phyloP scores from a whole-genome alignment of 2,888 invertebrate species.

The Blastobasis adustella region DNA sequence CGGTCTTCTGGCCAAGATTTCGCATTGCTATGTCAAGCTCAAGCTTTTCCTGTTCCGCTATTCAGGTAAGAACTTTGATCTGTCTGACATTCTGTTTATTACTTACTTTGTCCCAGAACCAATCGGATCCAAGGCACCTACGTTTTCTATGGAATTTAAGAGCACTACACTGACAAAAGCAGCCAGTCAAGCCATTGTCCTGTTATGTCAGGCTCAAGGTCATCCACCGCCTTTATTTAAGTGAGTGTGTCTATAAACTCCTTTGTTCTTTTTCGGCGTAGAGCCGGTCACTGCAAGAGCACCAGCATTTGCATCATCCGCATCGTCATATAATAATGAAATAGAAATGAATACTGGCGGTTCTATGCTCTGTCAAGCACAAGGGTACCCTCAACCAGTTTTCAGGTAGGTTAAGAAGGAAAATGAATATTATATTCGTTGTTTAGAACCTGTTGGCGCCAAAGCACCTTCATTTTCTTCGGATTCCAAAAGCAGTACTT shows the following conservation, averaged over 20 bases:
- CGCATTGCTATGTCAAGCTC: constrained; percentile 81
- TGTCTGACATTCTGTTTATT: constrained; percentile 21
- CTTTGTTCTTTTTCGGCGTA: constrained; percentile 35
- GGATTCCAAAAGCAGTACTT: constrained; percentile 78
- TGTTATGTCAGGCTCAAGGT: constrained; percentile 86
- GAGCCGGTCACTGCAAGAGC: constrained; percentile 69
- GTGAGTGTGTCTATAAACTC: constrained; percentile 35
- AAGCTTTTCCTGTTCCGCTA: constrained; percentile 81
- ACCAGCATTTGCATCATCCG: constrained; percentile 67
- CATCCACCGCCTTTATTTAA: constrained; percentile 79
- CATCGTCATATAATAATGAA: constrained; percentile 66
- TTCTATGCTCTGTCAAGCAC: constrained; percentile 72
- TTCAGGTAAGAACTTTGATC: constrained; percentile 76
- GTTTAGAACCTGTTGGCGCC: constrained; percentile 77
- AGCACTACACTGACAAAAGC: constrained; percentile 9
- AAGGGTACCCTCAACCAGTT: constrained; percentile 77
- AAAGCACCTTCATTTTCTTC: constrained; percentile 78
- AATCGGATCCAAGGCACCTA: constrained; percentile 82
- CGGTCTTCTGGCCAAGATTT: constrained; percentile 76
- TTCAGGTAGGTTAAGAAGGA: constrained; percentile 74
- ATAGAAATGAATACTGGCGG: constrained; percentile 51
- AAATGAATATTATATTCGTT: constrained; percentile 16
- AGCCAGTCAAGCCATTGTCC: constrained; percentile 76
- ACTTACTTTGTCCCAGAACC: constrained; percentile 70
- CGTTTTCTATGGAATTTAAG: constrained; percentile 67